Base-by-base conservation (phyloP, 2,888 invertebrate species). In the Melipona bicolor region DNA sequence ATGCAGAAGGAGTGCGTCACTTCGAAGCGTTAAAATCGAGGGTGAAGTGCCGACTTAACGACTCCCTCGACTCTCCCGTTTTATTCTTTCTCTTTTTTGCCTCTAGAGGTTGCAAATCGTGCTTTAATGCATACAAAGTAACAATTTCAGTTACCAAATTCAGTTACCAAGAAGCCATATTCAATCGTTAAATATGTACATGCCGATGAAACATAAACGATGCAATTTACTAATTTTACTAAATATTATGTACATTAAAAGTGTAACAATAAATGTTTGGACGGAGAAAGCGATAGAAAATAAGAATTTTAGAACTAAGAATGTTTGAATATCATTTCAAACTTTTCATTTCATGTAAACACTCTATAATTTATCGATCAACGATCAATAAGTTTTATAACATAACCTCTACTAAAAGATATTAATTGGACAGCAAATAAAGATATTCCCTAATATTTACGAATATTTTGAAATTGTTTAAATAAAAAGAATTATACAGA, bases 11-110 rank as follows among this genome's bases (percentile, higher is more conserved):
- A 90, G 87, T 87, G 87, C 87, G 87, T 89, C 86, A 90, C 87
- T 90, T 88, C 80, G 87, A 87, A 84, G 85, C 88, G 84, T 87
- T 90, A 88, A 90, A 89, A 86, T 87, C 84, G 86, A 79, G 87
- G 84, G 86, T 87, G 84, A 85, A 89, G 85, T 84, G 78, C 73
- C 79, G 79, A 86, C 74, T 74, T 84, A 76, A 86, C 75, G 83
- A 85, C 85, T 81, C 78, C 84, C 79, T 86, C 76, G 71, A 64
- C 72, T 85, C 74, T 77, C 27, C 50, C 50, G 32, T 67, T 81
- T 84, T 80, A 74, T 82, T 49, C 15, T 50, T 71, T 32, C 11
- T n/a, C 50, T 21, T 62, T 85, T 85, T 73, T 71, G 56, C 54
- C 67, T 67, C 21, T 24, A 13, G 24, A 24, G 36, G n/a, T 43